Evolutionary conservation across 2,888 invertebrate species (phyloP), one percentile per base, ranked within the genome.

Genomic region (Pyralis farinalis): DNA sequence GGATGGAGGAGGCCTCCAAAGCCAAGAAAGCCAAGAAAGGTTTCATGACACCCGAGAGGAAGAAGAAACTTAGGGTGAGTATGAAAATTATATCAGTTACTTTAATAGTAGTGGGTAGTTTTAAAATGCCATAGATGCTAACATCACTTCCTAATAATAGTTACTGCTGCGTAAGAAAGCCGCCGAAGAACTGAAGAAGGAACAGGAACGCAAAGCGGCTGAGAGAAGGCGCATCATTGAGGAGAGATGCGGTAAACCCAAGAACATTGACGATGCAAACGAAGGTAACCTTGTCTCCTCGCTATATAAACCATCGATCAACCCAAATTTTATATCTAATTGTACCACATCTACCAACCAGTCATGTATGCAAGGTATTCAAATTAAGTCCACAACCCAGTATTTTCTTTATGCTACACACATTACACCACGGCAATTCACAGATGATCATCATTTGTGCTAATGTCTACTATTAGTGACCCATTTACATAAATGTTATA

Each of bases 41-140:
- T 93, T 98, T 99, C 94, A 98, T 98, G 97, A 98, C 99, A 76
- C 98, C 98, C 52, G 98, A 99, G 91, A 97, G 99, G 91, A 99
- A 99, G 96, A 99, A 98, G 96, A 98, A 98, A 90, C 97, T 99
- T 80, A 95, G 98, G 94, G 98, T 98, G 80, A 92, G 95, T 91
- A 16, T 16, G 2, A 4, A 16, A n/a, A n/a, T n/a, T 16, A 16
- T 16, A 16, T 16, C 16, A 16, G 16, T 2, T 4, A 4, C 2
- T 16, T 16, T 3, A 16, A 16, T 16, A 16, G 4, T 16, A 16
- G n/a, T n/a, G n/a, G 4, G 16, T 16, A 16, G 4, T 16, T n/a
- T 16, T 16, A 16, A 16, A 16, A 3, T 16, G 16, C 16, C 3
- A 16, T 16, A 2, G 16, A 16, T 34, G 22, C 10, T 22, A 32